A percentile compares a stretch with the other conserved stretches of the same genome.
Evolutionary conservation across 2,797 vertebrate species (phyloP).

Genomic region (Catharus ustulatus): DNA sequence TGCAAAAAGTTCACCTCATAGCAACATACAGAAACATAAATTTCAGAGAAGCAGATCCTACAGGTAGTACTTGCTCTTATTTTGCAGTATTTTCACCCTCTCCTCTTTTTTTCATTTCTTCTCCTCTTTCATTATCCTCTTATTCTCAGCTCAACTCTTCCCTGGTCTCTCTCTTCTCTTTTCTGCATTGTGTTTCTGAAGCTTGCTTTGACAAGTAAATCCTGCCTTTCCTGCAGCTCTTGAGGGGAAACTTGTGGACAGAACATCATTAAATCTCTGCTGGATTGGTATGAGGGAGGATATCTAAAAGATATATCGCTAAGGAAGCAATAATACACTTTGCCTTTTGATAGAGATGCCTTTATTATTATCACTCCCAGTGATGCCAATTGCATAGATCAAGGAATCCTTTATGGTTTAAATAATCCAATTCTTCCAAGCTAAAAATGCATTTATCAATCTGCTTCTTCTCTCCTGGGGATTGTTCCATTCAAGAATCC

Average conservation of each 20-base stretch:
- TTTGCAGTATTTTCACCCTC: background rate
- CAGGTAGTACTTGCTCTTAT: background rate
- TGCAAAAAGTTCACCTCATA: background rate
- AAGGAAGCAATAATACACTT: conserved; percentile 24
- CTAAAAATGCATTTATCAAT: background rate
- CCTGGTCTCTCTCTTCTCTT: background rate
- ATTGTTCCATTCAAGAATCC: conserved; percentile 1
- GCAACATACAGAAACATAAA: background rate
- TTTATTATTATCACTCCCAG: conserved; percentile 6
- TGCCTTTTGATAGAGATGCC: conserved; percentile 24
- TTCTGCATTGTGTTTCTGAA: conserved; percentile 1
- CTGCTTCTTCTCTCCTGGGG: background rate
- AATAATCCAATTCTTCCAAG: conserved; percentile 48
- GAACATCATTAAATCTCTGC: conserved; percentile 50
- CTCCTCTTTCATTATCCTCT: background rate
- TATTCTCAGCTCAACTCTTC: background rate
- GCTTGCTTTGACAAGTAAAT: conserved; percentile 36
- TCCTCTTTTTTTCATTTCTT: background rate
- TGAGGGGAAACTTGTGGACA: background rate
- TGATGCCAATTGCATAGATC: background rate
- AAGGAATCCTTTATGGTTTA: conserved; percentile 40
- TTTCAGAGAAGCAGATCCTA: background rate
- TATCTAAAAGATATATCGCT: conserved; percentile 30
- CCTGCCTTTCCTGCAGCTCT: background rate
- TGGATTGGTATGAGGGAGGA: background rate